Evolutionary conservation across 2,797 vertebrate genomes (phyloP).

Genomic region (Rhinella marina): DNA sequence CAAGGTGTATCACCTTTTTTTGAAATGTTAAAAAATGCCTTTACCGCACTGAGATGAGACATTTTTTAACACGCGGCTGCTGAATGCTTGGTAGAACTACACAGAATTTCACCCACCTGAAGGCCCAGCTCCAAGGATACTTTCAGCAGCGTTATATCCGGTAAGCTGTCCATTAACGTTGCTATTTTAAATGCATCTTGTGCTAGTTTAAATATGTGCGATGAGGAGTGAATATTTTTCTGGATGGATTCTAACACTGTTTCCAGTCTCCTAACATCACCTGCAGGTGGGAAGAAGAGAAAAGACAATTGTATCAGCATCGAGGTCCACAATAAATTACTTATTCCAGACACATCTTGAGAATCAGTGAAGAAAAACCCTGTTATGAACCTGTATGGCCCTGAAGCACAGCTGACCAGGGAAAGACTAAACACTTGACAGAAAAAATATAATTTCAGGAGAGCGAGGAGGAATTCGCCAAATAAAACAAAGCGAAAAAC

Average conservation of each 20-base stretch:
- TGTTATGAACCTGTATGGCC: constrained; percentile 38
- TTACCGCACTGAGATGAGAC: too few relatives aligned
- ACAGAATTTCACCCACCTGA: constrained; percentile 78
- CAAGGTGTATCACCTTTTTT: too few relatives aligned
- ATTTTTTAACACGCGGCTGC: too few relatives aligned
- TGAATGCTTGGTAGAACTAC: too few relatives aligned
- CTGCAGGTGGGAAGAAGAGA: constrained; percentile 69
- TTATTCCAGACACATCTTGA: not conserved
- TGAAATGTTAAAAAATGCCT: too few relatives aligned
- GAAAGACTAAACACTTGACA: constrained; percentile 16
- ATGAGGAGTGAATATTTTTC: constrained; percentile 97
- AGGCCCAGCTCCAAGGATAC: constrained; percentile 95
- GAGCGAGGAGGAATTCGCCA: not conserved
- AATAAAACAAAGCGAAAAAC: not conserved
- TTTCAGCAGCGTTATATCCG: constrained; percentile 97
- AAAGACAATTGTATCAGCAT: not conserved
- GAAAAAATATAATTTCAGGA: not conserved
- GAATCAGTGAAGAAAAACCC: constrained; percentile 15
- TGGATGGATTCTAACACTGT: constrained; percentile 97
- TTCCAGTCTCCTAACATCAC: constrained; percentile 90
- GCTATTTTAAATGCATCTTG: constrained; percentile 99
- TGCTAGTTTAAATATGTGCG: constrained; percentile 97
- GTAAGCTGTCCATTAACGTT: constrained; percentile 96
- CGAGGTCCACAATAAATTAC: not conserved
- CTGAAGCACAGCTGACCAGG: constrained; percentile 34